Conservation (phyloP, 2,888 invertebrate genomes). For the Tortricodes alternella region DNA sequence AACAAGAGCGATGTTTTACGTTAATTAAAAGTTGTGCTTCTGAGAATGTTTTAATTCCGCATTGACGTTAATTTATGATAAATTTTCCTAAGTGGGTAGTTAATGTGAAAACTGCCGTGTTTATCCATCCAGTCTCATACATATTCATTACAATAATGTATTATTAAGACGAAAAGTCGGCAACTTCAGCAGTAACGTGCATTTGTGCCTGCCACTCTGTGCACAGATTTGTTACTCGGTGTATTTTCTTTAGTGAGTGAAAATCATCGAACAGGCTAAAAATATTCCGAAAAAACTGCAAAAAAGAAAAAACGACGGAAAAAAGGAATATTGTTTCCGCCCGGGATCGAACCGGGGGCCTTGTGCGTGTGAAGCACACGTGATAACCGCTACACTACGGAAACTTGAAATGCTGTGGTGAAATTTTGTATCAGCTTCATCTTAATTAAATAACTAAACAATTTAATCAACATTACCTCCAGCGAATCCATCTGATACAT, state of each 20-base stretch:
- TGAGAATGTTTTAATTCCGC: slow-evolving; percentile 2
- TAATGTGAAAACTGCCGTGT: slow-evolving; percentile 3
- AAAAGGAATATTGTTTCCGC: slow-evolving; percentile 87
- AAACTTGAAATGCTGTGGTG: too few relatives aligned
- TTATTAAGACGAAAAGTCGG: slow-evolving; percentile 26
- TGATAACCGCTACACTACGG: slow-evolving; percentile 91
- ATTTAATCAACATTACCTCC: too few relatives aligned
- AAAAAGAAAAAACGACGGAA: too few relatives aligned
- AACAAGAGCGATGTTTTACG: neutral
- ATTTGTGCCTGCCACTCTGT: neutral
- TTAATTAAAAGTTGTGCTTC: neutral
- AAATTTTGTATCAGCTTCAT: too few relatives aligned
- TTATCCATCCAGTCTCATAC: slow-evolving; percentile 6
- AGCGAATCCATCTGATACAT: too few relatives aligned
- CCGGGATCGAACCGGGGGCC: slow-evolving; percentile 88
- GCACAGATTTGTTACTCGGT: slow-evolving; percentile 5
- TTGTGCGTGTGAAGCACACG: slow-evolving; percentile 92
- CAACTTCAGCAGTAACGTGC: slow-evolving; percentile 4
- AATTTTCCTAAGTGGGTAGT: slow-evolving; percentile 20
- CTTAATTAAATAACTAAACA: too few relatives aligned
- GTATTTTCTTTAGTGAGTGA: slow-evolving; percentile 3
- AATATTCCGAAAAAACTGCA: too few relatives aligned
- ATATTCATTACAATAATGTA: slow-evolving; percentile 26
- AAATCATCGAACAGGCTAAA: too few relatives aligned
- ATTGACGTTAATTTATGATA: slow-evolving; percentile 13